Evolutionary conservation across 2,888 invertebrate species (phyloP).

Genomic region (Pammene fasciana): DNA sequence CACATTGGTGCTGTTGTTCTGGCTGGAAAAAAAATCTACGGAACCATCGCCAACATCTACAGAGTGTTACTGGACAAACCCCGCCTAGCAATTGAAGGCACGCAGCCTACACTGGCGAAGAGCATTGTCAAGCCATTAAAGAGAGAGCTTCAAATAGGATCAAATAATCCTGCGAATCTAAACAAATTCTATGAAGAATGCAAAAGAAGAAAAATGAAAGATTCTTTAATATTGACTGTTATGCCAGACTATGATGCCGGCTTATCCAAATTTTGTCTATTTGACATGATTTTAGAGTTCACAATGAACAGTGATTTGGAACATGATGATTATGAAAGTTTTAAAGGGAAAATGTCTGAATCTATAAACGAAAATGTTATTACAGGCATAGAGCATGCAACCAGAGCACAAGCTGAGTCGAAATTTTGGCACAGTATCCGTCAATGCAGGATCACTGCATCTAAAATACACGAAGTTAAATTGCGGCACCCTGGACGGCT

Average conservation of each 20-base stretch:
- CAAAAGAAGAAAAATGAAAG: neutral
- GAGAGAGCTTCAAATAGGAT: too few relatives aligned
- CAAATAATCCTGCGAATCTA: neutral
- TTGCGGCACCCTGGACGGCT: conserved; percentile 18
- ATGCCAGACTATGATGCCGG: neutral
- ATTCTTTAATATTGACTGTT: conserved; percentile 6
- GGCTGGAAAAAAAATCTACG: too few relatives aligned
- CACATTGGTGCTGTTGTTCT: too few relatives aligned
- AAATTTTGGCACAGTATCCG: conserved; percentile 3
- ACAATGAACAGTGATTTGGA: neutral
- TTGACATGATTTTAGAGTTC: conserved; percentile 3
- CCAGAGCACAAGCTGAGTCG: conserved; percentile 14
- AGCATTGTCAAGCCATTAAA: too few relatives aligned
- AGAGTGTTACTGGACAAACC: too few relatives aligned
- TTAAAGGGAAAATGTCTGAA: neutral
- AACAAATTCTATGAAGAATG: conserved; percentile 1
- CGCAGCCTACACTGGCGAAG: too few relatives aligned
- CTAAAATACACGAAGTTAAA: conserved; percentile 5
- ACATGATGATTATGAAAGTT: conserved; percentile 6
- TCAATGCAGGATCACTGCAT: conserved; percentile 9
- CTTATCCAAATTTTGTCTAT: conserved; percentile 6
- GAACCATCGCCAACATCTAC: too few relatives aligned
- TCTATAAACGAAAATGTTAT: neutral
- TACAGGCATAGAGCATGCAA: neutral
- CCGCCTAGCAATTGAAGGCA: too few relatives aligned